Evolutionary conservation across 1,140 invertebrate species (phyloP).

Genomic region (Gryon sp.): DNA sequence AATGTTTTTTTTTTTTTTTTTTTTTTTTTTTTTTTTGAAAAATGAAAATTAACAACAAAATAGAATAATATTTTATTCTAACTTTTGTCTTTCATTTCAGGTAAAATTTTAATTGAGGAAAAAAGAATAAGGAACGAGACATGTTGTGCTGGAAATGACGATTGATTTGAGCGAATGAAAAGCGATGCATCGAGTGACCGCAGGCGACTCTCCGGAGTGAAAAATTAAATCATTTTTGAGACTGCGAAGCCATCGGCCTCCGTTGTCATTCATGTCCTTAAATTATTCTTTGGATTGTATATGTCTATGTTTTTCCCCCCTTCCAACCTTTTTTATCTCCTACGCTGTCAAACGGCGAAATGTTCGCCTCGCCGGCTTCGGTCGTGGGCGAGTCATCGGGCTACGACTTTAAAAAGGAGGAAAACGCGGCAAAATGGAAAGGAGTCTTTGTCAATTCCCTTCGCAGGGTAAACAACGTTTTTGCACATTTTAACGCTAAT

Average conservation of each 20-base stretch:
- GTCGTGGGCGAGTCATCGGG: constrained; percentile 82
- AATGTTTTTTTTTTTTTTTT: no score
- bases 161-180: neutral
- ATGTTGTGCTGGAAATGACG: constrained; percentile 23
- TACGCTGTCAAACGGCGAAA: constrained; percentile 71
- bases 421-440: constrained; percentile 93
- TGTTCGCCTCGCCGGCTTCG: constrained; percentile 81
- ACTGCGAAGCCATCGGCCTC: constrained; percentile 20
- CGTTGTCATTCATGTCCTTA: constrained; percentile 51
- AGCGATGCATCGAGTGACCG: constrained; percentile 26
- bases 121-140: neutral
- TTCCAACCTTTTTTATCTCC: constrained; percentile 52
- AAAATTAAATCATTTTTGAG: constrained; percentile 19
- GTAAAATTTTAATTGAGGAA: no score
- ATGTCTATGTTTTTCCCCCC: constrained; percentile 61
- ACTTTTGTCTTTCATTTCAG: no score
- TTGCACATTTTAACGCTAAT: no score
- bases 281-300: constrained; percentile 32
- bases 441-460: constrained; percentile 90
- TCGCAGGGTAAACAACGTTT: constrained; percentile 82
- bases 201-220: constrained; percentile 49
- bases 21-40: no score
- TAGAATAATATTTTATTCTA: no score
- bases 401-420: constrained; percentile 93
- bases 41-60: no score